Evolutionary conservation across 30 jellyfish, hydroid and myxozoan genomes (phyloP).

Genomic region (Aurelia aurita complex sp. Pacific): DNA sequence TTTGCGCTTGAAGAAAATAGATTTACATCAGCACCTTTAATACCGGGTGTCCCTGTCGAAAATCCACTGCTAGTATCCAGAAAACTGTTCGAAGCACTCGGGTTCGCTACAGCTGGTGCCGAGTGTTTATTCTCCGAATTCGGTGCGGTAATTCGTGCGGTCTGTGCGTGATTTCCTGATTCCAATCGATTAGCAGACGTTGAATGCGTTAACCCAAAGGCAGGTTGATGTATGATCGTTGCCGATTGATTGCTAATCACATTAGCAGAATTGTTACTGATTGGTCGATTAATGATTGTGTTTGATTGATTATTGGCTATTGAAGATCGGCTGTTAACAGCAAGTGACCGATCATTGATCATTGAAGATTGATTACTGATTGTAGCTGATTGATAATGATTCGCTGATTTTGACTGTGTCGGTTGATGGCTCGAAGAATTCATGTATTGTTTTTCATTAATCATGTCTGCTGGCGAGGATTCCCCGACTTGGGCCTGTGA

Average conservation of each 20-base stretch:
- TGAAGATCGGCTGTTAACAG: not conserved
- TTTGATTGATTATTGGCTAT: conserved; percentile 1
- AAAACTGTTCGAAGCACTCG: not conserved
- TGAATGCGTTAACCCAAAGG: not conserved
- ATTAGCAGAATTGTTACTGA: not conserved
- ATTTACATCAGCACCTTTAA: conserved; percentile 7
- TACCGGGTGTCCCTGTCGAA: not conserved
- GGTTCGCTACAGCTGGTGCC: not conserved
- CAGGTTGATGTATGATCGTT: not conserved
- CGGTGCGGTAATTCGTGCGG: conserved; percentile 4
- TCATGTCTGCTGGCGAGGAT: conserved; percentile 46
- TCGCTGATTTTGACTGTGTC: not conserved
- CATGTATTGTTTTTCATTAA: not conserved
- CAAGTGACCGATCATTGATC: not conserved
- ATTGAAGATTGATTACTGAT: not conserved
- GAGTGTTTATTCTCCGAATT: not conserved
- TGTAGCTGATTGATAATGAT: not conserved
- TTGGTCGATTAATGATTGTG: conserved; percentile 20
- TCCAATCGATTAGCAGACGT: not conserved
- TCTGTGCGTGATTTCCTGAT: not conserved
- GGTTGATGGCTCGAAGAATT: conserved; percentile 2
- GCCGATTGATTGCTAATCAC: not conserved
- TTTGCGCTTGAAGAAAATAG: not conserved
- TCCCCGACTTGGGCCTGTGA: conserved; percentile 46
- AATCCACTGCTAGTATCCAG: not conserved